Evolutionary conservation across 2,888 invertebrate genomes (phyloP).

Genomic region (Plusia festucae): DNA sequence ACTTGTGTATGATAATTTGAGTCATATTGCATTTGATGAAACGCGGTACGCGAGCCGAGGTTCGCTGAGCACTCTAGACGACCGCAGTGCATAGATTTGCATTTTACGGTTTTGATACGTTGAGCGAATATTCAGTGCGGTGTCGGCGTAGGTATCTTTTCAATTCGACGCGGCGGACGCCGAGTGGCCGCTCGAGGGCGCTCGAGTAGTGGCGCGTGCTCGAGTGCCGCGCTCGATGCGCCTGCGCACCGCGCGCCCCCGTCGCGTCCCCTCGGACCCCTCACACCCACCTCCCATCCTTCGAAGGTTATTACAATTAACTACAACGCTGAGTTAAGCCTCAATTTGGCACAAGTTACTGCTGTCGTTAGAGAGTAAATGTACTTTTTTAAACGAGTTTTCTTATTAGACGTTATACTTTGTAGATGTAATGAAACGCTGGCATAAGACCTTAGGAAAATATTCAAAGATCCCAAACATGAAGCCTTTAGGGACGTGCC

Average conservation of each 20-base stretch:
- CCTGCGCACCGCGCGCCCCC: slow-evolving; percentile 74
- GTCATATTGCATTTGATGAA: slow-evolving; percentile 86
- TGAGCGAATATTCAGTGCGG: slow-evolving; percentile 87
- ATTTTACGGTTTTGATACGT: slow-evolving; percentile 89
- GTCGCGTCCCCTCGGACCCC: slow-evolving; percentile 48
- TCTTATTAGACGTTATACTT: slow-evolving; percentile 29
- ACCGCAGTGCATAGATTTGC: slow-evolving; percentile 88
- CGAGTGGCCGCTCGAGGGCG: slow-evolving; percentile 82
- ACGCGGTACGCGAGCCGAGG: slow-evolving; percentile 71
- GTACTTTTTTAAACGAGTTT: slow-evolving; percentile 33
- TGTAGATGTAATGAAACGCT: slow-evolving; percentile 22
- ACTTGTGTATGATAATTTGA: slow-evolving; percentile 82
- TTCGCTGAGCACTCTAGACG: slow-evolving; percentile 82
- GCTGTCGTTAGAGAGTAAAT: slow-evolving; percentile 54
- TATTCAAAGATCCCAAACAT: slow-evolving; percentile 61
- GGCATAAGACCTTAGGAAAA: slow-evolving; percentile 33
- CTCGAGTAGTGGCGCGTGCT: slow-evolving; percentile 87
- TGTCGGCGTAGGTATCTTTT: slow-evolving; percentile 88
- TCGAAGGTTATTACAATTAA: slow-evolving; percentile 84
- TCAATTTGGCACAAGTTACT: slow-evolving; percentile 77
- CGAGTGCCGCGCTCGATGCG: slow-evolving; percentile 81
- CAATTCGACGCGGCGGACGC: slow-evolving; percentile 85
- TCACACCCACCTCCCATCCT: slow-evolving; percentile 55
- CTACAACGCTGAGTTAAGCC: slow-evolving; percentile 77
- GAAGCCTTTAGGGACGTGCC: slow-evolving; percentile 60